Evolutionary conservation across 2,797 vertebrate species (phyloP).

Genomic region (Lepidocolaptes lacrymiger): DNA sequence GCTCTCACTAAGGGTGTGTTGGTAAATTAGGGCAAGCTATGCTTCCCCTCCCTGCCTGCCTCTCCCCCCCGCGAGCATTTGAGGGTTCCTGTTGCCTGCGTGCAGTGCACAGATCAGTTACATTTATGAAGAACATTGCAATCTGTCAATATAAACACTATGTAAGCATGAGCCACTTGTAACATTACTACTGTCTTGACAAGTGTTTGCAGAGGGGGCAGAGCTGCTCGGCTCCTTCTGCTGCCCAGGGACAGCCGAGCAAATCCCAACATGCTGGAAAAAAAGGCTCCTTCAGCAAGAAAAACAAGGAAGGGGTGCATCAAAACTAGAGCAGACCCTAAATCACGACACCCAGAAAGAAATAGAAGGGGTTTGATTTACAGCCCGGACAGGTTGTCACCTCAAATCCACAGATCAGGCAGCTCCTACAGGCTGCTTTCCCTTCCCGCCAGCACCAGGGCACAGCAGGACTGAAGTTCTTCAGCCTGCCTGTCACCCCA

Average conservation of each 20-base stretch:
- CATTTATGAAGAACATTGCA: conserved; percentile 65
- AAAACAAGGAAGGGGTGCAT: not conserved
- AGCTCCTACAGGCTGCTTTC: not conserved
- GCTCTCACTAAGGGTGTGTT: accelerated
- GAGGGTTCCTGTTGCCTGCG: conserved; percentile 69
- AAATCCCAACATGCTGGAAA: not conserved
- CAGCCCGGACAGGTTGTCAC: not conserved
- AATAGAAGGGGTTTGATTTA: not conserved
- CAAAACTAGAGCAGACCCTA: not conserved
- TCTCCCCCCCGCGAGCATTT: conserved; percentile 12
- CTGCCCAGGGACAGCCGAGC: not conserved
- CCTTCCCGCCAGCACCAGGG: not conserved
- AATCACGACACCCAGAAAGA: not conserved
- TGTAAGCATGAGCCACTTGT: conserved; percentile 45
- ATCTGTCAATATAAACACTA: conserved; percentile 68
- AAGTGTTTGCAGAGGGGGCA: conserved; percentile 8
- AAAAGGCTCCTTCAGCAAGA: not conserved
- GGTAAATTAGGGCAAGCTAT: conserved; percentile 60
- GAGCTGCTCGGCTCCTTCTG: not conserved
- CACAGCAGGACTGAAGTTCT: not conserved
- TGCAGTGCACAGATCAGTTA: conserved; percentile 36
- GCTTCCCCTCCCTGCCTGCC: conserved; percentile 23
- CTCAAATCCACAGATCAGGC: not conserved
- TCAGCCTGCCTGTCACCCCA: not conserved
- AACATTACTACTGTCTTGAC: conserved; percentile 50